phyloP scores from a whole-genome alignment of 2,113 vertebrate species.

The Muscicapa adusta region DNA sequence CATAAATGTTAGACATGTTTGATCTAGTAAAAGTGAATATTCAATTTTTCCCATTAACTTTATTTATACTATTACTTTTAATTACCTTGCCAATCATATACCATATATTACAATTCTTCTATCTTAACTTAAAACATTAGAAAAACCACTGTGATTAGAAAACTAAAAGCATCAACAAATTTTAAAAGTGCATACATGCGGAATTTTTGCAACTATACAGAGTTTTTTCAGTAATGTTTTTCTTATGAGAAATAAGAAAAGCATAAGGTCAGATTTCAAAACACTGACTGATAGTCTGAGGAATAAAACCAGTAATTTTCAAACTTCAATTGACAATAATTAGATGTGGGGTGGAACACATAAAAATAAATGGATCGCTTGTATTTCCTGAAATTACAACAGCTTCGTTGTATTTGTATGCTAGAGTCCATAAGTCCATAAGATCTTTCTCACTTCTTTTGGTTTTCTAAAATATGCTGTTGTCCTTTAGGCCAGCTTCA shows the following conservation, averaged over 20 bases:
- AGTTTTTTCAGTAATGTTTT: background rate
- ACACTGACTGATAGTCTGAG: background rate
- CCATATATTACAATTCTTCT: background rate
- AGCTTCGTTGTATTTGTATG: background rate
- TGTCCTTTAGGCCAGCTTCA: background rate
- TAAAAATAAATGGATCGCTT: background rate
- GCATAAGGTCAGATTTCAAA: background rate
- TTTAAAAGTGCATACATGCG: background rate
- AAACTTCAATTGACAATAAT: background rate
- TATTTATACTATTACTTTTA: background rate
- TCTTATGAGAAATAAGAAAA: background rate
- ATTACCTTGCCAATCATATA: background rate
- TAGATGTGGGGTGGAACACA: background rate
- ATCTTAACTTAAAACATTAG: background rate
- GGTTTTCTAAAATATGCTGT: background rate
- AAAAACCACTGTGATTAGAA: background rate
- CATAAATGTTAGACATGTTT: background rate
- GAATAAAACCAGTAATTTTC: background rate
- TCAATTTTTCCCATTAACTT: background rate
- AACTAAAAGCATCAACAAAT: background rate
- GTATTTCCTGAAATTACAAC: background rate
- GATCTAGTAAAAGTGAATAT: background rate
- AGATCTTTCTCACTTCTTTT: background rate
- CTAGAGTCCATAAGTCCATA: background rate
- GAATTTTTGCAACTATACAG: background rate